Evolutionary conservation across 1,140 invertebrate genomes (phyloP).

Genomic region (Neodiprion virginianus): DNA sequence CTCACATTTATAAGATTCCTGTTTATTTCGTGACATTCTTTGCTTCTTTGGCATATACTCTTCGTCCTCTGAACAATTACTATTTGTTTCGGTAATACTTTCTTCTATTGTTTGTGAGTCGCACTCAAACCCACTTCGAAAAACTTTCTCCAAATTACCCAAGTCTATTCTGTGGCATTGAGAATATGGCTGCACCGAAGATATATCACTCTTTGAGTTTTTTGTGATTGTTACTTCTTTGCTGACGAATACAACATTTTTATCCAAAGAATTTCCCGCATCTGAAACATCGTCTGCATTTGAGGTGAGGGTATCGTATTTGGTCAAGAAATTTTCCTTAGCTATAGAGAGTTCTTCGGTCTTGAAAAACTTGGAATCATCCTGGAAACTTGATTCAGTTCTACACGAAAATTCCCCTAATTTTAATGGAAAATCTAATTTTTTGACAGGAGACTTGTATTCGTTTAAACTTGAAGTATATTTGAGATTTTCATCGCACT

Average conservation of each 20-base stretch:
- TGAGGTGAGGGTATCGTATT: slow-evolving; percentile 42
- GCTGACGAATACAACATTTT: slow-evolving; percentile 48
- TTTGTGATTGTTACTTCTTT: slow-evolving; percentile 52
- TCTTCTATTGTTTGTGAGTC: slow-evolving; percentile 46
- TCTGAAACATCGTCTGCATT: slow-evolving; percentile 38
- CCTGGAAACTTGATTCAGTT: slow-evolving; percentile 28
- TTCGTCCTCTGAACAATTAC: slow-evolving; percentile 53
- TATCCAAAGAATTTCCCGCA: slow-evolving; percentile 40
- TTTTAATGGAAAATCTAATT: slow-evolving; percentile 15
- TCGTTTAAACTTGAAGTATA: not conserved
- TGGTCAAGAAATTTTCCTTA: slow-evolving; percentile 51
- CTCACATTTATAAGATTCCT: slow-evolving; percentile 55
- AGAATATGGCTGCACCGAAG: slow-evolving; percentile 34
- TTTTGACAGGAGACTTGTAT: not conserved
- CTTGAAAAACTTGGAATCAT: slow-evolving; percentile 39
- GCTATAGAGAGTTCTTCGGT: slow-evolving; percentile 48
- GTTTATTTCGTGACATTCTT: slow-evolving; percentile 57
- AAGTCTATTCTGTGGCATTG: slow-evolving; percentile 53
- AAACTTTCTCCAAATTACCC: slow-evolving; percentile 50
- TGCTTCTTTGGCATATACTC: slow-evolving; percentile 60
- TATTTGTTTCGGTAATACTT: slow-evolving; percentile 37
- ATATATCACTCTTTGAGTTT: slow-evolving; percentile 41
- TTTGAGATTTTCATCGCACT: not conserved
- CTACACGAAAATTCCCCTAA: slow-evolving; percentile 34
- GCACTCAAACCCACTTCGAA: slow-evolving; percentile 46